Conservation (phyloP, 2,797 vertebrate genomes). For the Scyliorhinus canicula region DNA sequence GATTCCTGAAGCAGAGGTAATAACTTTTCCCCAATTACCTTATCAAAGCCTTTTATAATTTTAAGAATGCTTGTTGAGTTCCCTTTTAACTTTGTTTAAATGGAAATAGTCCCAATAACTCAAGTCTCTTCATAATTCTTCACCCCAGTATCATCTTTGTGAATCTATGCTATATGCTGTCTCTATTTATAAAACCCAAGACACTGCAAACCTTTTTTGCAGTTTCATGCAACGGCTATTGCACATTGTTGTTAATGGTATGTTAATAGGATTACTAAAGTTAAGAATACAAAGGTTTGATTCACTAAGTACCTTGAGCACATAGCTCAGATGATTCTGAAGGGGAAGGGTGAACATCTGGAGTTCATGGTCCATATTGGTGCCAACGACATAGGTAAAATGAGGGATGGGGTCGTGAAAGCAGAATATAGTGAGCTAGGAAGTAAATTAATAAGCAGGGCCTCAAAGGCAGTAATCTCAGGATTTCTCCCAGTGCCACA, state of each 20-base stretch:
- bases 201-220: neutral
- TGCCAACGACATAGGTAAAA: too few relatives aligned
- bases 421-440: too few relatives aligned
- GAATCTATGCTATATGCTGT: neutral
- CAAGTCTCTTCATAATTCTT: neutral
- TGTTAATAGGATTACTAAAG: neutral
- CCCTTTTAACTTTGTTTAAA: neutral
- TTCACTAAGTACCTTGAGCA: too few relatives aligned
- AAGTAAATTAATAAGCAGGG: too few relatives aligned
- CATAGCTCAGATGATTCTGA: too few relatives aligned
- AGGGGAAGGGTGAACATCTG: too few relatives aligned
- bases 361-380: too few relatives aligned
- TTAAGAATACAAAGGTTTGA: neutral
- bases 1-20: neutral
- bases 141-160: neutral
- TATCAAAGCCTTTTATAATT: neutral
- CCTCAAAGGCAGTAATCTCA: too few relatives aligned
- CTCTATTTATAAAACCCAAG: neutral
- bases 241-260: neutral
- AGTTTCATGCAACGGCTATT: neutral
- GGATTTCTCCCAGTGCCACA: too few relatives aligned
- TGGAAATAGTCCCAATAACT: neutral
- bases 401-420: too few relatives aligned
- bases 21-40: neutral
- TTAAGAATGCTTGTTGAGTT: neutral